Conservation (phyloP, 2,888 invertebrate genomes). For the Sesamia inferens region DNA sequence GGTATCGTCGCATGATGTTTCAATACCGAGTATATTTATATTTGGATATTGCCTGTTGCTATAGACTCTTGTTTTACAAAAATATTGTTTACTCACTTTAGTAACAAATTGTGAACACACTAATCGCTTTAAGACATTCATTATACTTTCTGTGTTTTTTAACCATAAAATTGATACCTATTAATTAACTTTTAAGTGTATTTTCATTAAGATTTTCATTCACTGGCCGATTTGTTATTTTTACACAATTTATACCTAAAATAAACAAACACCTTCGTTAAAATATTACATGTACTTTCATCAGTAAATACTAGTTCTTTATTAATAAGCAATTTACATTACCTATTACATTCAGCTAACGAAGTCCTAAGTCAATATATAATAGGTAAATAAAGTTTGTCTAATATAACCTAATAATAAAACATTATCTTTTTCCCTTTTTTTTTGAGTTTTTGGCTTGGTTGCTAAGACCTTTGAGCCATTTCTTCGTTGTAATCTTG, state of each 20-base stretch:
- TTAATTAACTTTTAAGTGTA: not conserved
- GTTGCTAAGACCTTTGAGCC: too few species aligned
- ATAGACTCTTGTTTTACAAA: constrained; percentile 29
- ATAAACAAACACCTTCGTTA: constrained; percentile 12
- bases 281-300: not conserved
- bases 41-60: constrained; percentile 27
- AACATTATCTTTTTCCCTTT: not conserved
- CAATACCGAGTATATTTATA: constrained; percentile 95
- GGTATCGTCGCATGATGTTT: constrained; percentile 99
- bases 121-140: constrained; percentile 41
- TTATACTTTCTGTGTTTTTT: constrained; percentile 12
- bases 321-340: not conserved
- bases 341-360: not conserved
- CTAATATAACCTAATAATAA: not conserved
- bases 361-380: not conserved
- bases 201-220: not conserved
- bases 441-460: too few species aligned
- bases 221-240: constrained; percentile 23
- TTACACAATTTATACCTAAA: constrained; percentile 22
- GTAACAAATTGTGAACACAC: constrained; percentile 24
- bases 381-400: not conserved
- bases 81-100: constrained; percentile 34
- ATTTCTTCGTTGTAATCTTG: too few species aligned
- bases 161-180: not conserved
- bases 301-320: not conserved